phyloP scores from a whole-genome alignment of 2,888 invertebrate genomes.

The Cephus spinipes region DNA sequence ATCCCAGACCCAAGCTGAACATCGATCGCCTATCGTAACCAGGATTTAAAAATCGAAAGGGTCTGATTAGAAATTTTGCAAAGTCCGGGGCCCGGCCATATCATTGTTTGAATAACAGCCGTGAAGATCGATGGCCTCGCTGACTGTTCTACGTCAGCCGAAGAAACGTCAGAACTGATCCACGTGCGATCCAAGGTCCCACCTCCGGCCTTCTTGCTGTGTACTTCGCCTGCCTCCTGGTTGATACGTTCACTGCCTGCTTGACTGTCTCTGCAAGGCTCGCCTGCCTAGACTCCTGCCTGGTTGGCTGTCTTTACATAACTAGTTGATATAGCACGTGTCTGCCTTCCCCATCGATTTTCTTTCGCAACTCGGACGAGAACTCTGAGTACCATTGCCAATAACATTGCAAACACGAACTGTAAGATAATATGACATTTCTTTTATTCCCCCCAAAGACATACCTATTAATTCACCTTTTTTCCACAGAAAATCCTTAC shows the following conservation, averaged over 20 bases:
- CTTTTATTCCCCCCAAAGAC: not conserved
- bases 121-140: not conserved
- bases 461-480: not conserved
- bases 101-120: not conserved
- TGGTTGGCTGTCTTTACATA: not conserved
- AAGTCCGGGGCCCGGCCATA: not conserved
- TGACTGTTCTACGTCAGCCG: not conserved
- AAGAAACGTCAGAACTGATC: constrained; percentile 34
- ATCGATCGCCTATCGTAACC: too few species aligned
- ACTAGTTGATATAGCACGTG: constrained; percentile 5
- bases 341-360: not conserved
- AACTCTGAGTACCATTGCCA: not conserved
- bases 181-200: constrained; percentile 30
- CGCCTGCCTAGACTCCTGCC: not conserved
- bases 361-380: not conserved
- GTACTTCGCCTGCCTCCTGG: not conserved
- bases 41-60: too few species aligned
- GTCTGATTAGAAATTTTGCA: not conserved
- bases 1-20: too few species aligned
- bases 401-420: not conserved
- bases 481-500: not conserved
- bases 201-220: not conserved
- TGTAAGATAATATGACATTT: not conserved
- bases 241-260: not conserved
- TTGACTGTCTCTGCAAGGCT: not conserved